Base-by-base conservation (phyloP, 2,797 vertebrate species). In the Halcyon smyrnensis region DNA sequence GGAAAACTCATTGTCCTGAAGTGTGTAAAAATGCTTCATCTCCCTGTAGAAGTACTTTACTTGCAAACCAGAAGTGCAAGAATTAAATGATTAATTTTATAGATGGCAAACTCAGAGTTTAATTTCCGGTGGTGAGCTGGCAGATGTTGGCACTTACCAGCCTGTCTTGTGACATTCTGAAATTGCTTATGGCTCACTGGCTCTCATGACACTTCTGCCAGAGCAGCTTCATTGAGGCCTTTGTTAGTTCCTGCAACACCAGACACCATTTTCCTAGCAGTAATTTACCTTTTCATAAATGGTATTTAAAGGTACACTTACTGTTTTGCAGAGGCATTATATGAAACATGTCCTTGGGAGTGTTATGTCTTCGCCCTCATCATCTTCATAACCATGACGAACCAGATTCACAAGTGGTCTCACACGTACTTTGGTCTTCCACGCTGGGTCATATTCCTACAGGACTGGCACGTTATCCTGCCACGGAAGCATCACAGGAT, bases 341-440 rank as follows among this genome's bases (percentile, higher is more conserved):
- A 98, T 95, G 98, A 97, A 77, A 97, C 94, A 34, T 99, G 99
- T 96, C 98, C 99, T 60, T 99, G 98, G 98, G 99, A 99, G 90
- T 99, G 99, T 97, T 99, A 99, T 46, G 71, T 99, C 97, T 99
- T 99, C 95, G 99, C 99, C 39, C 98, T 99, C 62, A 98, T 98
- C 96, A 98, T 99, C 98, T 99, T 99, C 48, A 98, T 99, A 84
- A 99, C 99, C 43, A 98, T 99, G 75, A 99, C 99, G 39, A 99
- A 99, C 98, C 99, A 99, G 98, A 99, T 99, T 97, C 99, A 99
- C 98, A 99, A 99, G 98, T 99, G 99, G 99, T 99, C 99, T 2
- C 99, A 99, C 98, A 99, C 99, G 0, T 99, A 99, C 97, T 99
- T 99, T 2, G 99, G 99, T 87, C 98, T 99, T 70, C 99, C 99